A percentile compares a stretch with the other conserved stretches of the same genome.
Conservation (phyloP, 2,797 vertebrate species). For the Falco berigora region DNA sequence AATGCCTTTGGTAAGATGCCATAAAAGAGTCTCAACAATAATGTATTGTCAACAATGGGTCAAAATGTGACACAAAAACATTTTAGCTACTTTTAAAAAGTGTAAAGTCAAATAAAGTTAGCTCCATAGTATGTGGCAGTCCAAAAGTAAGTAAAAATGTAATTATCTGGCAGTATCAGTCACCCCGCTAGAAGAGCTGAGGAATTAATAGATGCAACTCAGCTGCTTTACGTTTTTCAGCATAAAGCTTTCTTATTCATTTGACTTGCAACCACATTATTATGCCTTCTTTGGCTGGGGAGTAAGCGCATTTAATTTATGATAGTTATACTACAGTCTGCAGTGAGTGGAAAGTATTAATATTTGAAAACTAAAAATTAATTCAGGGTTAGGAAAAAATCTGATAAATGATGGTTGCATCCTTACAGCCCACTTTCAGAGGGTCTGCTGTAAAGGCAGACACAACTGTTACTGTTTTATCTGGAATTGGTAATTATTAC, state of each 20-base stretch:
- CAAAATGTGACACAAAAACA: not conserved
- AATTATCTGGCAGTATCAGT: not conserved
- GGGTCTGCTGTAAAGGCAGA: not conserved
- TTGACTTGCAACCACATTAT: not conserved
- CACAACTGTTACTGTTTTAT: not conserved
- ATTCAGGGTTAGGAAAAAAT: not conserved
- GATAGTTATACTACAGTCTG: not conserved
- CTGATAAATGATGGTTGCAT: not conserved
- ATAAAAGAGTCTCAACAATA: not conserved
- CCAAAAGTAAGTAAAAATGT: not conserved
- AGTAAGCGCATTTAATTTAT: not conserved
- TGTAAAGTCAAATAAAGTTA: not conserved
- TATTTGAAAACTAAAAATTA: not conserved
- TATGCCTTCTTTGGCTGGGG: not conserved
- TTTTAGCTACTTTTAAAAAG: not conserved
- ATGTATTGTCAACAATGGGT: not conserved
- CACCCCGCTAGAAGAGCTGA: not conserved
- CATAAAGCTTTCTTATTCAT: rapidly evolving
- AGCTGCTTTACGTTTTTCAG: not conserved
- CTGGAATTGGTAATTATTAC: not conserved
- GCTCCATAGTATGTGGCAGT: not conserved
- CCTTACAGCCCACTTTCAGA: not conserved
- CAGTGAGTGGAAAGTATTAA: not conserved
- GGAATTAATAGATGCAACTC: not conserved
- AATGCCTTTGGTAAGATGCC: not conserved